Conservation (phyloP, 2,888 invertebrate genomes). For the Drosophila putrida region DNA sequence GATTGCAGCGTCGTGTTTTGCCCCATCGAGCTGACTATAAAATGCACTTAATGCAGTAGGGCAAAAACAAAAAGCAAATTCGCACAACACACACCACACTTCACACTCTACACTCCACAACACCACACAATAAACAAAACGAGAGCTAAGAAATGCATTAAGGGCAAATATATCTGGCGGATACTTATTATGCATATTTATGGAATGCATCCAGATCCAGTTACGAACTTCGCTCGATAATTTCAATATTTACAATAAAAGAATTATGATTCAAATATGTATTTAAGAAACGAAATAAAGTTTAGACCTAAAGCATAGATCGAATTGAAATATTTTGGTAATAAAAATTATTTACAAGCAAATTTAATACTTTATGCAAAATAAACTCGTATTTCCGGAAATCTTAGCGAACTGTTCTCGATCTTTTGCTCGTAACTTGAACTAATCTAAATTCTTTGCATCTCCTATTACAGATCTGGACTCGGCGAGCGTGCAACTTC, state of each 20-base stretch:
- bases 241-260: not conserved
- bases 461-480: slow-evolving; percentile 78
- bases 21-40: slow-evolving; percentile 71
- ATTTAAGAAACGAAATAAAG: not conserved
- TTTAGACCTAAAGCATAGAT: too few species aligned
- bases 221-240: not conserved
- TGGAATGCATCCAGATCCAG: slow-evolving; percentile 42
- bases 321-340: too few species aligned
- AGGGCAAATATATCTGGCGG: slow-evolving; percentile 37
- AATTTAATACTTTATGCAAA: too few species aligned
- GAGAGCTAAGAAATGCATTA: slow-evolving; percentile 44
- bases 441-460: not conserved
- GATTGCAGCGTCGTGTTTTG: slow-evolving; percentile 71
- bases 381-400: too few species aligned
- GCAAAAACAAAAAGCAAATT: slow-evolving; percentile 27
- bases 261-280: not conserved
- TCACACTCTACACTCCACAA: not conserved
- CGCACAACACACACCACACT: slow-evolving; percentile 3
- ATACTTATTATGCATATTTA: slow-evolving; percentile 64
- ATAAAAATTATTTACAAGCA: too few species aligned
- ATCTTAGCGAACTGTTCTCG: not conserved
- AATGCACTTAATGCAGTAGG: slow-evolving; percentile 80
- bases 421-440: not conserved
- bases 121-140: slow-evolving; percentile 7
- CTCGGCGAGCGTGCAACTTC: slow-evolving; percentile 81